Conservation (phyloP, 2,113 vertebrate species). For the Colossoma macropomum region DNA sequence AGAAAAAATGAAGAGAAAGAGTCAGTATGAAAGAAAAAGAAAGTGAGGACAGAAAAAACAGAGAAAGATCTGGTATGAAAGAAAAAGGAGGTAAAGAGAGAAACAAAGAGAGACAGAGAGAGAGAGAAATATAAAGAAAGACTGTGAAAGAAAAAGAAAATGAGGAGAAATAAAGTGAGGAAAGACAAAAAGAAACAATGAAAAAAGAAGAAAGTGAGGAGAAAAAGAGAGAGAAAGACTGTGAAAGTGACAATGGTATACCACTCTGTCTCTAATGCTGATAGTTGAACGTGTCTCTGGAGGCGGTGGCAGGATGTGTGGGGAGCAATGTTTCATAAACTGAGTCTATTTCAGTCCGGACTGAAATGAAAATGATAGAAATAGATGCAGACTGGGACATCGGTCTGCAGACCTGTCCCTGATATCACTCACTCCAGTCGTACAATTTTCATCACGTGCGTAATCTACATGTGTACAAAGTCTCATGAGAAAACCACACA, state of each 20-base stretch:
- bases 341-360: constrained; percentile 38
- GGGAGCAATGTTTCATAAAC: constrained; percentile 49
- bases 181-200: background rate
- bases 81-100: too few species aligned
- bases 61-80: background rate
- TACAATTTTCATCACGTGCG: constrained; percentile 29
- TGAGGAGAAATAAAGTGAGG: background rate
- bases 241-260: background rate
- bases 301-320: constrained; percentile 12
- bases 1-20: background rate
- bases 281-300: constrained; percentile 33
- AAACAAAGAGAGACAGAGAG: too few species aligned
- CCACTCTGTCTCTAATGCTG: constrained; percentile 31
- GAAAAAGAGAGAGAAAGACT: background rate
- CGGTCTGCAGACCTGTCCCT: constrained; percentile 43
- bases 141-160: too few species aligned
- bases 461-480: constrained; percentile 14
- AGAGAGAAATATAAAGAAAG: too few species aligned
- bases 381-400: constrained; percentile 33
- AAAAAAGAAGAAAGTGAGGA: background rate
- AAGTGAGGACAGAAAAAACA: background rate
- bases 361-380: constrained; percentile 39
- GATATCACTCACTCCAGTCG: constrained; percentile 40
- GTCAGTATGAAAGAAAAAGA: background rate
- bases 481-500: constrained; percentile 64